Evolutionary conservation across 2,888 invertebrate species (phyloP), one percentile per base, ranked within the genome.

Genomic region (Invenusta paracnida): DNA sequence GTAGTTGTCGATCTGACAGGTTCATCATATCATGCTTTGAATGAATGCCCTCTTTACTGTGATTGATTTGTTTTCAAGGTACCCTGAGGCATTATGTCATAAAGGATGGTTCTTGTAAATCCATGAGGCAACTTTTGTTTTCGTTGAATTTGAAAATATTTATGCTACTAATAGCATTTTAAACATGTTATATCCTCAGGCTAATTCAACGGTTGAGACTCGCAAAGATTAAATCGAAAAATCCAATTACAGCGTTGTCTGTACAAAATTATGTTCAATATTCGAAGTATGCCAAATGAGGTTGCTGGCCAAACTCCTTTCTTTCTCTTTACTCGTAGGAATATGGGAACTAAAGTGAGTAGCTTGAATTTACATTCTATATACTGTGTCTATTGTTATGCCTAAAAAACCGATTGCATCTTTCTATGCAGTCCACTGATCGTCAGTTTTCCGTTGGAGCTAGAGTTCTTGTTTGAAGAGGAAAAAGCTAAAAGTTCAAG

Each of bases 231-330:
- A 79, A 27, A 79, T 11, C 79, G 11, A 2, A 79, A 79, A 23
- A 79, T 79, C 79, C 79, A 11, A 79, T 79, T 79, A 27, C 79
- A 79, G 28, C 25, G 28, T 11, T 79, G 23, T 23, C 23, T 79
- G 23, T 79, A 27, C 25, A 79, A 79, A 79, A 27, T 79, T 79
- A 2, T 79, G 23, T 79, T 79, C n/a, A n/a, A 79, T 48, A 48
- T 48, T 48, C 48, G 79, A 79, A 79, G 25, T 79, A 25, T 27
- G 11, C 79, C 79, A n/a, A 79, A 79, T 27, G n/a, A 79, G 28
- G 28, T 79, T 25, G n/a, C 79, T 23, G 79, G 79, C 48, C 48
- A 48, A 82, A 82, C 82, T 82, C 82, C 82, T 30, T 82, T 82
- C 31, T 82, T 30, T 82, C 82, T 29, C 17, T 30, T 82, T 5